Evolutionary conservation across 2,113 vertebrate genomes (phyloP).

Genomic region (Engraulis encrasicolus): DNA sequence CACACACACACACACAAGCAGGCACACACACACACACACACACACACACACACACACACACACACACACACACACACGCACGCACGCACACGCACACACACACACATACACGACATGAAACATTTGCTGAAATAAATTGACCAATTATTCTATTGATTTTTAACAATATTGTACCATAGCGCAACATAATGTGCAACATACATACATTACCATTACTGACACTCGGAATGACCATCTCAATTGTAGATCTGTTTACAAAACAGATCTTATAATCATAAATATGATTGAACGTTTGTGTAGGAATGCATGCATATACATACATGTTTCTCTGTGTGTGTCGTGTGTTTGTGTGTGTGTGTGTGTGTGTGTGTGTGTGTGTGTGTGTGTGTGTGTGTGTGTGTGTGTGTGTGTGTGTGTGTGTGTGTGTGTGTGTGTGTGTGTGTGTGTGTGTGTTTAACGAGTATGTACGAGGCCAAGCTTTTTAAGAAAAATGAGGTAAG

Average conservation of each 20-base stretch:
- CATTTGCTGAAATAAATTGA: too few species aligned
- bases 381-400: not conserved
- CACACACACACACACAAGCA: slow-evolving; percentile 29
- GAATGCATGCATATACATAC: too few species aligned
- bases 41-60: slow-evolving; percentile 9
- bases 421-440: not conserved
- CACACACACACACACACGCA: slow-evolving; percentile 41
- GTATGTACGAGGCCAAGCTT: not conserved
- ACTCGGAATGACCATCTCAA: too few species aligned
- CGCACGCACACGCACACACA: slow-evolving; percentile 32
- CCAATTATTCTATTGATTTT: too few species aligned
- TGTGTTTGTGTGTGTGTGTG: not conserved
- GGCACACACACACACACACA: not conserved
- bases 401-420: not conserved
- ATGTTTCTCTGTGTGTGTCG: not conserved
- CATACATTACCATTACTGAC: too few species aligned
- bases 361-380: slow-evolving; percentile 6
- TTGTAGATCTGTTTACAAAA: too few species aligned
- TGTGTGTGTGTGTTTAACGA: not conserved
- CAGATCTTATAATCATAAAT: too few species aligned
- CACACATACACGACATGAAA: too few species aligned
- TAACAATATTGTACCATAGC: too few species aligned
- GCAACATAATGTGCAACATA: too few species aligned
- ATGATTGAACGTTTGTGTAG: too few species aligned
- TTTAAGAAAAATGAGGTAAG: not conserved